Conservation (phyloP, 2,888 invertebrate species). For the Oxystoma pomonae region DNA sequence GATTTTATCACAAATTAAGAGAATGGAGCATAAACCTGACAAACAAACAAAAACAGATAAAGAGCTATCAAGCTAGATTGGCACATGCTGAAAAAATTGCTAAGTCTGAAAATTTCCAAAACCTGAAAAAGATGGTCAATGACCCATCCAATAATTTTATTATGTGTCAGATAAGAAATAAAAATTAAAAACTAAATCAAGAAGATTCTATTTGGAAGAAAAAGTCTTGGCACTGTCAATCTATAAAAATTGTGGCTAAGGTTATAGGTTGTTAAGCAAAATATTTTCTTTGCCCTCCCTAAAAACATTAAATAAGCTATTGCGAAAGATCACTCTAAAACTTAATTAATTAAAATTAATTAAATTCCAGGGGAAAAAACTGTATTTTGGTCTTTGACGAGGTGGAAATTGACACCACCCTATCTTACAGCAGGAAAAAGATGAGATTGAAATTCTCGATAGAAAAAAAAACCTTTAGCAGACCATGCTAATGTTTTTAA, state of each 20-base stretch:
- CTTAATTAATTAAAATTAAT: slow-evolving; percentile 18
- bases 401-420: slow-evolving; percentile 19
- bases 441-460: slow-evolving; percentile 13
- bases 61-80: neutral
- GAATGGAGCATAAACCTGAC: neutral
- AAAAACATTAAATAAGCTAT: slow-evolving; percentile 21
- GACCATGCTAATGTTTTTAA: slow-evolving; percentile 33
- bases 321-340: slow-evolving; percentile 21
- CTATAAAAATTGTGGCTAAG: slow-evolving; percentile 23
- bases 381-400: slow-evolving; percentile 30
- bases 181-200: slow-evolving; percentile 21
- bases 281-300: slow-evolving; percentile 26
- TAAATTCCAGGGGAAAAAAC: slow-evolving; percentile 12
- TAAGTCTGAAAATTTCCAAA: neutral
- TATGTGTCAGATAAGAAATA: slow-evolving; percentile 16
- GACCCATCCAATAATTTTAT: slow-evolving; percentile 15
- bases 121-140: slow-evolving; percentile 9
- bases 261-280: slow-evolving; percentile 23
- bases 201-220: slow-evolving; percentile 25
- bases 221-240: slow-evolving; percentile 27
- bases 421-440: slow-evolving; percentile 22
- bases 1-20: neutral
- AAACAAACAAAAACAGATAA: neutral
- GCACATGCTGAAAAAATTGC: slow-evolving; percentile 4
- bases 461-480: slow-evolving; percentile 19